Evolutionary conservation across 2,888 invertebrate species (phyloP).

Genomic region (Tridacna gigas): DNA sequence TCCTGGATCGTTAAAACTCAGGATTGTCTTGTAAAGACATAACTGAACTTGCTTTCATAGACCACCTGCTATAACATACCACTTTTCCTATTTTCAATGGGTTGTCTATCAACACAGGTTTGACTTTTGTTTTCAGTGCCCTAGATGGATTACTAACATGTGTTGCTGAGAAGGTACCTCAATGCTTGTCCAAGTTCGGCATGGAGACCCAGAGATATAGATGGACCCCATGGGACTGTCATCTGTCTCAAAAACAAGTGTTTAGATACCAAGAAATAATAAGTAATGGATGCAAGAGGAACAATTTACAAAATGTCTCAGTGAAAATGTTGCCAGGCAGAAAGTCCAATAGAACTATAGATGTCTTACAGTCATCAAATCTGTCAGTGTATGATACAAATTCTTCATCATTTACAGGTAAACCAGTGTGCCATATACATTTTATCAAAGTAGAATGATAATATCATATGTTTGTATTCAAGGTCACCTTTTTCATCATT

Average conservation of each 20-base stretch:
- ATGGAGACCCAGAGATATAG: conserved; percentile 10
- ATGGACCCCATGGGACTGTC: conserved; percentile 21
- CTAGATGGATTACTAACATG: conserved; percentile 12
- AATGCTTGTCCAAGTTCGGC: conserved; percentile 9
- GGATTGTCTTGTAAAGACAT: too few relatives aligned
- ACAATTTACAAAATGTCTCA: background rate
- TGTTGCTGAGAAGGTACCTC: conserved; percentile 15
- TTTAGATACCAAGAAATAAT: conserved; percentile 15
- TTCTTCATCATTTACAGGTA: conserved; percentile 16
- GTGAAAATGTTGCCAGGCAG: background rate
- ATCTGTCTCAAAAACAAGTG: conserved; percentile 6
- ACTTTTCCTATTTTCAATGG: too few relatives aligned
- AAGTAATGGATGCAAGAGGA: conserved; percentile 5
- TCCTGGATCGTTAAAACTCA: too few relatives aligned
- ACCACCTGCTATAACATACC: too few relatives aligned
- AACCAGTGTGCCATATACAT: too few relatives aligned
- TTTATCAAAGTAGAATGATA: too few relatives aligned
- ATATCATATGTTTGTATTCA: too few relatives aligned
- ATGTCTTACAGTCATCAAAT: background rate
- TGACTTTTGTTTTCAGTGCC: background rate
- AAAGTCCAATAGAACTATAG: background rate
- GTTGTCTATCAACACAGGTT: too few relatives aligned
- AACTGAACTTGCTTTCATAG: too few relatives aligned
- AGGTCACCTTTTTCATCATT: too few relatives aligned
- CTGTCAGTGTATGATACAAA: conserved; percentile 2